These are phyloP conservation scores for Isaurus tuberculatus DNA, from an alignment of 92 coral and sea anemone genomes.

Conservation along the genomic window DNA sequence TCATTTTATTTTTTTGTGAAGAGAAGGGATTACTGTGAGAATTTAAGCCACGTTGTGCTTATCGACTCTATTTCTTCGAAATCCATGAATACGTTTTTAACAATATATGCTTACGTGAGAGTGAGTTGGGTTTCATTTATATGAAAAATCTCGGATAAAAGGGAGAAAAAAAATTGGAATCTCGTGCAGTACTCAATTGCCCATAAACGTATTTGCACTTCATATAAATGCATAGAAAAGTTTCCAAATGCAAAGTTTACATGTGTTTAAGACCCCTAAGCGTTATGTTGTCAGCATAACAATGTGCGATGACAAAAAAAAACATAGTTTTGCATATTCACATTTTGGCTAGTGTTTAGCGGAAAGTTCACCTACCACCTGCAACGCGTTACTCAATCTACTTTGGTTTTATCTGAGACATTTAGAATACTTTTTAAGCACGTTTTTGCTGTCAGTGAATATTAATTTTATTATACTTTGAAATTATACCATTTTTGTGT, in stretches of 20 bases:
- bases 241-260: conserved; percentile 8
- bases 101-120: neutral
- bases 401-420: conserved; percentile 9
- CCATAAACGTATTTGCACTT: neutral
- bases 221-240: neutral
- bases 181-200: neutral
- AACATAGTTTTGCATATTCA: conserved; percentile 33
- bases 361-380: conserved; percentile 38
- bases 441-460: neutral
- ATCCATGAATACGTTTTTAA: conserved; percentile 7
- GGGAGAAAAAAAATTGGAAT: neutral
- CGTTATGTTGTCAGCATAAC: neutral
- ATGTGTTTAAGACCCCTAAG: neutral
- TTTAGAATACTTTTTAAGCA: conserved; percentile 12
- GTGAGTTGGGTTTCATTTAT: conserved; percentile 21
- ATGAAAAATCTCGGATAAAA: neutral
- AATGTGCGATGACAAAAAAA: conserved; percentile 8
- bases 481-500: neutral
- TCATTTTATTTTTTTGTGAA: neutral
- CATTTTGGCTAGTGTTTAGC: conserved; percentile 35
- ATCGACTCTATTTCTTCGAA: neutral
- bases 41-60: neutral
- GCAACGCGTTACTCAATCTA: neutral
- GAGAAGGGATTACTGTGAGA: neutral
- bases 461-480: neutral